A percentile compares a stretch with the other conserved stretches of the same genome.
Evolutionary conservation across 2,888 invertebrate species (phyloP).

Genomic region (Rotaria macrura): DNA sequence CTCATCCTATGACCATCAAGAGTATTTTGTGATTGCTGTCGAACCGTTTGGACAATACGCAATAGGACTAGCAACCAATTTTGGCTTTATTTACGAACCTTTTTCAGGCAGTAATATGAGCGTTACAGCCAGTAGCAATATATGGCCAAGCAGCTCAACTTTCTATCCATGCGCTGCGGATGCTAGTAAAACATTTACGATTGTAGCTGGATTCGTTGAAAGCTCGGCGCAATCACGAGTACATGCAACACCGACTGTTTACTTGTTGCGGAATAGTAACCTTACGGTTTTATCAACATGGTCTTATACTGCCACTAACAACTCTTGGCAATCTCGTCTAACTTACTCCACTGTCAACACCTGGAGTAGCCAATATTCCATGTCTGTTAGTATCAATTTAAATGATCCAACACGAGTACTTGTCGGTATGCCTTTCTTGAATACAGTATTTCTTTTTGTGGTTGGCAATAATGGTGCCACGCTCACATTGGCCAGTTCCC

Average conservation of each 20-base stretch:
- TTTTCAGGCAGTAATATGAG: not conserved
- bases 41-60: not conserved
- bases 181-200: not conserved
- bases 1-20: not conserved
- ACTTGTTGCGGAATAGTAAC: not conserved
- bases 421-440: not conserved
- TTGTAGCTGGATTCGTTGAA: not conserved
- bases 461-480: not conserved
- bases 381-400: not conserved
- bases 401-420: not conserved
- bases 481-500: not conserved
- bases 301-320: not conserved
- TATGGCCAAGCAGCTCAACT: not conserved
- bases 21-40: not conserved
- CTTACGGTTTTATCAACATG: not conserved
- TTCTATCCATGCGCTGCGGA: not conserved
- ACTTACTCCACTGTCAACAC: not conserved
- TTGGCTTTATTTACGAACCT: not conserved
- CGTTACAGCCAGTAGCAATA: no score
- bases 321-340: not conserved
- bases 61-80: not conserved
- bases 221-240: not conserved
- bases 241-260: not conserved
- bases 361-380: not conserved
- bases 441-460: not conserved